These are phyloP conservation scores for Brachionus asplanchnoidis DNA, from an alignment of 1,140 invertebrate genomes.

Conservation along the genomic window DNA sequence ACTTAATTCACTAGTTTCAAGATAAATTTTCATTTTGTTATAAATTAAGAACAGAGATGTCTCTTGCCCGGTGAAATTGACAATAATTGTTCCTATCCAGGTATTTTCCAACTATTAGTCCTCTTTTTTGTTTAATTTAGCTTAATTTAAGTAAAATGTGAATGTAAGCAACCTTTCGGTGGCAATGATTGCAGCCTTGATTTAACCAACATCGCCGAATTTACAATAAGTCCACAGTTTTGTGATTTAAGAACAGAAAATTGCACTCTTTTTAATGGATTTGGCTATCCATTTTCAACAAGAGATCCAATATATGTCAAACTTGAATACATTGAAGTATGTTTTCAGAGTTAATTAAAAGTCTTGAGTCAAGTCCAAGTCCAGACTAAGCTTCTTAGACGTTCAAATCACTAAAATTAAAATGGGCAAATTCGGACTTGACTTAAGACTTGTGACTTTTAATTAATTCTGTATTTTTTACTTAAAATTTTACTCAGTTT, in stretches of 20 bases:
- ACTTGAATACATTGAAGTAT: slow-evolving; percentile 12
- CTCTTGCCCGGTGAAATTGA: not conserved
- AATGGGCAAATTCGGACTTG: no score
- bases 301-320: not conserved
- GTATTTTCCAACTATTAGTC: not conserved
- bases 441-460: no score
- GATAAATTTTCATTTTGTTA: not conserved
- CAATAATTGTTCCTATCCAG: not conserved
- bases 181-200: slow-evolving; percentile 21
- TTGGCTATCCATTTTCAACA: slow-evolving; percentile 26
- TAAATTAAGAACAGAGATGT: not conserved
- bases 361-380: no score
- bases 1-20: no score
- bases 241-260: slow-evolving; percentile 34
- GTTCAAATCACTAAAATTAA: no score
- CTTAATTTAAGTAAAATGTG: slow-evolving; percentile 11
- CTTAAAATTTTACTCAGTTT: not conserved
- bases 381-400: no score
- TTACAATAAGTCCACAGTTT: not conserved
- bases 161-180: not conserved
- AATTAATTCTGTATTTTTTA: no score
- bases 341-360: not conserved
- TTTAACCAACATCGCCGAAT: slow-evolving; percentile 3
- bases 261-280: slow-evolving; percentile 12
- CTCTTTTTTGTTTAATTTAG: not conserved